These are phyloP conservation scores for Linyphia triangularis DNA, from an alignment of 2,888 invertebrate genomes.

Conservation along the genomic window DNA sequence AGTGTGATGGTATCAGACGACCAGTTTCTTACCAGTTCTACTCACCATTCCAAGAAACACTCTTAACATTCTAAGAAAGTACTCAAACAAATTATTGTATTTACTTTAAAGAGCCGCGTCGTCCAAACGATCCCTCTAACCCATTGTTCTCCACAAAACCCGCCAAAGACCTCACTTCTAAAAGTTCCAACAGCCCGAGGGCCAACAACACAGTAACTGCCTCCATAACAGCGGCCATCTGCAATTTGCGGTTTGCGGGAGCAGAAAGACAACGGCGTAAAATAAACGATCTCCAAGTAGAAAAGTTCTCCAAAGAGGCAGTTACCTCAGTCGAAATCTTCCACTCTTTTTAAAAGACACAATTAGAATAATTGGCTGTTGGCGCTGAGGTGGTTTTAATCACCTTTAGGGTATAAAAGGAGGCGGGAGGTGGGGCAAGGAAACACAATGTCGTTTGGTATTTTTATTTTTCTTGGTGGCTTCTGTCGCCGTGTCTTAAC, in stretches of 20 bases:
- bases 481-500: conserved; percentile 49
- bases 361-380: conserved; percentile 75
- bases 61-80: no score
- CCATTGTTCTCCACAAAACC: conserved; percentile 33
- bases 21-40: no score
- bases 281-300: conserved; percentile 63
- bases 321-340: conserved; percentile 65
- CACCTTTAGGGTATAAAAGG: conserved; percentile 71
- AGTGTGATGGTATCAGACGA: no score
- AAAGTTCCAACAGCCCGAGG: conserved; percentile 56
- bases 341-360: conserved; percentile 71
- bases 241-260: conserved; percentile 51
- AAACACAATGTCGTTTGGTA: conserved; percentile 69
- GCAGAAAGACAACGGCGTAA: conserved; percentile 67
- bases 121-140: no score
- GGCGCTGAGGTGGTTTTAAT: conserved; percentile 70
- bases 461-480: conserved; percentile 64
- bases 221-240: conserved; percentile 7
- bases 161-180: conserved; percentile 32
- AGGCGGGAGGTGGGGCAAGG: conserved; percentile 8
- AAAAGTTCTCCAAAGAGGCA: conserved; percentile 43
- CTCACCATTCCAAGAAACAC: no score
- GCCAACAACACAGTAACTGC: conserved; percentile 20
- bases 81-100: no score
- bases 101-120: no score